Evolutionary conservation across 2,888 invertebrate genomes (phyloP), one percentile per base, ranked within the genome.

Genomic region (Eugnorisma glareosa): DNA sequence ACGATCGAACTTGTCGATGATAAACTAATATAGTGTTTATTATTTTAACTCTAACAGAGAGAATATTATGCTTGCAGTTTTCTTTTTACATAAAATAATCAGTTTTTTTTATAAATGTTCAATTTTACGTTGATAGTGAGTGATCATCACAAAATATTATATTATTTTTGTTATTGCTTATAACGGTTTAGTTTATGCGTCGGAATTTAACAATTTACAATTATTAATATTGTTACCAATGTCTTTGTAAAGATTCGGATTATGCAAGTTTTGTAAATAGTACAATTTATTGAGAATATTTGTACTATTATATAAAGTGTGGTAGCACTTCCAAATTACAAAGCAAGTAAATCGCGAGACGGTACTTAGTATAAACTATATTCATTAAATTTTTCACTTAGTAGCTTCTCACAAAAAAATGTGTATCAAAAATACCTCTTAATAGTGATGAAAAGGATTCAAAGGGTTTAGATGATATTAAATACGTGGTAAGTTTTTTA

Each of bases 401-500:
- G 88, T 91, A 87, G 91, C 93, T 93, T 92, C 92, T 92, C 91
- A 93, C 93, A 94, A 91, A 57, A 69, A 43, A 87, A 90, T 83
- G 84, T 92, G 91, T 93, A 94, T 96, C 96, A 91, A 93, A 95
- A 96, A 96, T 96, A 96, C 96, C 96, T 96, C 96, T 95, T 92
- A 91, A 93, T 93, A 95, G 96, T 96, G 96, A 96, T 96, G 93
- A 93, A 95, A 95, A 93, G 94, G 94, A 94, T 92, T 93, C 93
- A 92, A 95, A 95, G 95, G 96, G 95, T 95, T 95, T 95, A 94
- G 94, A 94, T 94, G 93, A 92, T 94, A 94, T 93, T 93, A 91
- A 90, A 90, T 90, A 92, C 77, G 92, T 93, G 95, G 95, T 96
- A 96, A 94, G 95, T 94, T 95, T 95, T 93, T 94, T 89, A 94